Percentiles rank a stretch among this genome's conserved stretches.
Conservation (phyloP, 1,140 invertebrate genomes). For the Uloborus diversus region DNA sequence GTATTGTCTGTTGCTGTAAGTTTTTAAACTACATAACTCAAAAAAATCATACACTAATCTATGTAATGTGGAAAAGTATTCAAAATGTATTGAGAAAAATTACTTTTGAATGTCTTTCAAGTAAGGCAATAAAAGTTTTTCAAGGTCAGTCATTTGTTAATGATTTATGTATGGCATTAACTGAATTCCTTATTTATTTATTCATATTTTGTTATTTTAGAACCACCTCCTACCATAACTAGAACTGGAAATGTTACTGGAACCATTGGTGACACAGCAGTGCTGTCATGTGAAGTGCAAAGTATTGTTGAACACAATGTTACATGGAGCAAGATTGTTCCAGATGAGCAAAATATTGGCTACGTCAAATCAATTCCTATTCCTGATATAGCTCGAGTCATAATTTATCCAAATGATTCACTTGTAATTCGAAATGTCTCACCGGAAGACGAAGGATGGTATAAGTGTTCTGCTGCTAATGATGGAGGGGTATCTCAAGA, state of each 20-base stretch:
- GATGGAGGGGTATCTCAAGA: slow-evolving; percentile 66
- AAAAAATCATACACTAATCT: too few species aligned
- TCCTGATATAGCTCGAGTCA: slow-evolving; percentile 34
- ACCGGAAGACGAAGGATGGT: slow-evolving; percentile 66
- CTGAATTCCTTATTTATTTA: too few species aligned
- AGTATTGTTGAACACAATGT: slow-evolving; percentile 67
- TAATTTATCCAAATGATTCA: slow-evolving; percentile 58
- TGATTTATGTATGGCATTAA: too few species aligned
- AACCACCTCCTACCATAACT: slow-evolving; percentile 68
- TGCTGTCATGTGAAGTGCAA: slow-evolving; percentile 67
- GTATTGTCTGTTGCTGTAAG: too few species aligned
- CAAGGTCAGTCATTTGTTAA: too few species aligned
- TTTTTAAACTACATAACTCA: too few species aligned
- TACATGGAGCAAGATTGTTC: slow-evolving; percentile 65
- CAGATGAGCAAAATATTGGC: slow-evolving; percentile 18
- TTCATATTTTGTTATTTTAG: slow-evolving; percentile 61
- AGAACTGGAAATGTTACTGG: slow-evolving; percentile 66
- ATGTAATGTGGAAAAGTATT: too few species aligned
- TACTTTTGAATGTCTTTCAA: too few species aligned
- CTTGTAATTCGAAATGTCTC: slow-evolving; percentile 62
- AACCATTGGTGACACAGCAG: slow-evolving; percentile 64
- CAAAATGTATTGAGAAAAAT: too few species aligned
- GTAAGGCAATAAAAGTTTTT: too few species aligned
- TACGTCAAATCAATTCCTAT: slow-evolving; percentile 8
- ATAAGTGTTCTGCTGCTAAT: slow-evolving; percentile 68